A percentile compares a stretch with the other conserved stretches of the same genome.
Evolutionary conservation across 2,797 vertebrate genomes (phyloP).

Genomic region (Meriones psammophilus): DNA sequence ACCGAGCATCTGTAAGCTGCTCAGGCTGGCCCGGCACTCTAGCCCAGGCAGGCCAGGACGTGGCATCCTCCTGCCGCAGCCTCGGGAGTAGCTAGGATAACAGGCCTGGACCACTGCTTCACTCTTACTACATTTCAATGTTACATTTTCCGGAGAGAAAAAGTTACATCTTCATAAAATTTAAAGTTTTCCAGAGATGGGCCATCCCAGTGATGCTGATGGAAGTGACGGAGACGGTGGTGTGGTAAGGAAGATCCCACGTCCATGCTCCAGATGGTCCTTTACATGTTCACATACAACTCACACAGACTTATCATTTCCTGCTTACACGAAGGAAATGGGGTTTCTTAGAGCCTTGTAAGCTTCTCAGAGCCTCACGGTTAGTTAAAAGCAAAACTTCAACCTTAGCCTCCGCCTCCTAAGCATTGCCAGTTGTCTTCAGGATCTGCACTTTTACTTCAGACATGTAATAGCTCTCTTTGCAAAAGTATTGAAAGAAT

Average conservation of each 20-base stretch:
- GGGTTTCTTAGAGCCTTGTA: neutral
- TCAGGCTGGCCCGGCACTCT: neutral
- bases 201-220: neutral
- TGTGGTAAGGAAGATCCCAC: neutral
- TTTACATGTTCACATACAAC: slow-evolving; percentile 16
- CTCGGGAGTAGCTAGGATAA: neutral
- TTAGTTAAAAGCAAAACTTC: slow-evolving; percentile 22
- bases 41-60: neutral
- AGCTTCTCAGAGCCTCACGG: neutral
- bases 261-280: neutral
- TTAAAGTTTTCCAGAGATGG: neutral
- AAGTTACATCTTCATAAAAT: slow-evolving; percentile 5
- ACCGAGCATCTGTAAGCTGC: neutral
- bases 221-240: neutral
- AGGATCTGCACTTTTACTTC: neutral
- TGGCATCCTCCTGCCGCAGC: neutral
- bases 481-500: neutral
- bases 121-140: neutral
- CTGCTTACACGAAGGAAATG: slow-evolving; percentile 50
- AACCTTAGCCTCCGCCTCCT: neutral
- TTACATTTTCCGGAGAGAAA: neutral
- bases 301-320: neutral
- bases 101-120: neutral
- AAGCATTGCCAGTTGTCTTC: neutral
- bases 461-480: slow-evolving; percentile 7